These are phyloP conservation scores for Hypomecis punctinalis DNA, from an alignment of 2,888 invertebrate species.

Conservation along the genomic window DNA sequence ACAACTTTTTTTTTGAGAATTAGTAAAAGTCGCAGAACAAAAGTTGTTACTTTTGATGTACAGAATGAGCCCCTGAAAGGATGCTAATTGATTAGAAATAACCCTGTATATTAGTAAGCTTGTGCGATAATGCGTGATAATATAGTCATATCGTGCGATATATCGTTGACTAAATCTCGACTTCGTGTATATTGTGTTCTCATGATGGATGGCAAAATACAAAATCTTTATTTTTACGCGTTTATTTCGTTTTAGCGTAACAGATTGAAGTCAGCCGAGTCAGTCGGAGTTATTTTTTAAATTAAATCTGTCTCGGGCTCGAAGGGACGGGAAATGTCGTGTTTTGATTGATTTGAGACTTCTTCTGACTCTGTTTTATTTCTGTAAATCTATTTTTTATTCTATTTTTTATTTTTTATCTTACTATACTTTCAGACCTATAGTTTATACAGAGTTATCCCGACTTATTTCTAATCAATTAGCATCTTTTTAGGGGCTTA, in stretches of 20 bases:
- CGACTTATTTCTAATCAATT: too few relatives aligned
- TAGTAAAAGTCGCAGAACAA: too few relatives aligned
- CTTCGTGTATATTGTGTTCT: constrained; percentile 1
- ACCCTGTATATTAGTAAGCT: neutral
- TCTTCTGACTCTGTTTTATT: neutral
- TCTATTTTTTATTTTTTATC: too few relatives aligned
- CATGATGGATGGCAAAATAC: constrained; percentile 28
- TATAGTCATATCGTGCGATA: neutral
- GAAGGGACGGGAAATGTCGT: neutral
- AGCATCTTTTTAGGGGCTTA: too few relatives aligned
- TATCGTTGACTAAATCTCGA: neutral
- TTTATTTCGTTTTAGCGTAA: constrained; percentile 27
- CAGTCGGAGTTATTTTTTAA: constrained; percentile 13
- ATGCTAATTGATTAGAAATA: too few relatives aligned
- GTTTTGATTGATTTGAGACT: constrained; percentile 15
- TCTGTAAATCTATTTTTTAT: too few relatives aligned
- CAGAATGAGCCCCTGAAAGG: too few relatives aligned
- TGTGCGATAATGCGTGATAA: too few relatives aligned
- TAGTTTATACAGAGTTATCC: too few relatives aligned
- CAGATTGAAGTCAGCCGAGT: constrained; percentile 24
- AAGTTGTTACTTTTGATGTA: too few relatives aligned
- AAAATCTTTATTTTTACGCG: constrained; percentile 22
- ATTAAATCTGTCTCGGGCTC: constrained; percentile 20
- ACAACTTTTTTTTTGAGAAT: too few relatives aligned
- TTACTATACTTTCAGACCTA: too few relatives aligned